Percentiles rank a stretch among this genome's conserved stretches.
phyloP scores from a whole-genome alignment of 2,113 vertebrate species.

The Silurus glanis region DNA sequence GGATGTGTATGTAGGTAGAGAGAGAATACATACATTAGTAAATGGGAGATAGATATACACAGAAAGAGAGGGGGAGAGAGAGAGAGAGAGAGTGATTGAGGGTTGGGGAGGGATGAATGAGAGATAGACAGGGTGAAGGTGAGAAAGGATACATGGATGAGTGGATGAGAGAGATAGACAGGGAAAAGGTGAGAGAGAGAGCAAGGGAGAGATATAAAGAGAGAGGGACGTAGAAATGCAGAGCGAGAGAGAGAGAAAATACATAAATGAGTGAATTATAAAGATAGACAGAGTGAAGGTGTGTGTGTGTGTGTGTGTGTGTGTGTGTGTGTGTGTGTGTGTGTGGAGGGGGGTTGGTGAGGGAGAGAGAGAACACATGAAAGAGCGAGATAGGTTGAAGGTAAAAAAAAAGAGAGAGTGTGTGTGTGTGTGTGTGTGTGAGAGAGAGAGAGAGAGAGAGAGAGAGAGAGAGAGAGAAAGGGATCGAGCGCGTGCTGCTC shows the following conservation, averaged over 20 bases:
- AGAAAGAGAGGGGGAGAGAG: not conserved
- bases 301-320: not conserved
- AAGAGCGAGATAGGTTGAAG: not conserved
- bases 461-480: not conserved
- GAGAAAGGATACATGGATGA: constrained; percentile 59
- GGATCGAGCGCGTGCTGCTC: not conserved
- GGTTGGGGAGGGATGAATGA: constrained; percentile 2
- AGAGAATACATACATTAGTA: not conserved
- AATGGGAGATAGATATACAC: no score
- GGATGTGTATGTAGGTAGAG: not conserved
- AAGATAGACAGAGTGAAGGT: constrained; percentile 44
- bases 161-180: constrained; percentile 20
- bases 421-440: not conserved
- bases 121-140: not conserved
- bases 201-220: not conserved
- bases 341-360: not conserved
- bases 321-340: constrained; percentile 42
- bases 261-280: not conserved
- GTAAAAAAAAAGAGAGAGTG: constrained; percentile 55
- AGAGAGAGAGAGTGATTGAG: constrained; percentile 52
- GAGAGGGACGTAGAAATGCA: not conserved
- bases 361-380: not conserved
- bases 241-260: constrained; percentile 11
- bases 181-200: constrained; percentile 41
- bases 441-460: not conserved